phyloP scores from a whole-genome alignment of 2,113 vertebrate genomes.

The Lophura nycthemera region DNA sequence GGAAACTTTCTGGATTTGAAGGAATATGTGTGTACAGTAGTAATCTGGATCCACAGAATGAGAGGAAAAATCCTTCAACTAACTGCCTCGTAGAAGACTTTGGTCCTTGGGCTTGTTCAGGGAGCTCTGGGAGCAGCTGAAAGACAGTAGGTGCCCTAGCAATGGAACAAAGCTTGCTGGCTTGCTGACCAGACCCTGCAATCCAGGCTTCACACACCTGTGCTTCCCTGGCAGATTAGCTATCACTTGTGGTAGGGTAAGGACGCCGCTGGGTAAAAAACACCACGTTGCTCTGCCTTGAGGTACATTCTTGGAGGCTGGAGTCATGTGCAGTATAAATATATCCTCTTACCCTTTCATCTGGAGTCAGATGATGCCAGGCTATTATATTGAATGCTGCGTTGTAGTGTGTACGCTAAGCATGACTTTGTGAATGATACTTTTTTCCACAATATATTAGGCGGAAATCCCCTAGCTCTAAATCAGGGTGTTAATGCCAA shows the following conservation, averaged over 20 bases:
- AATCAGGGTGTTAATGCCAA: neutral
- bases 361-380: conserved; percentile 17
- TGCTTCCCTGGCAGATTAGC: neutral
- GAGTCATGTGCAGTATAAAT: conserved; percentile 31
- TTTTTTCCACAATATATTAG: conserved; percentile 22
- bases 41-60: neutral
- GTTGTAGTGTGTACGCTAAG: neutral
- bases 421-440: conserved; percentile 15
- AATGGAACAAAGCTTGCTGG: neutral
- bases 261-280: neutral
- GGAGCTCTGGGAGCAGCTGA: neutral
- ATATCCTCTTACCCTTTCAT: conserved; percentile 29
- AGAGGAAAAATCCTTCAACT: neutral
- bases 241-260: neutral
- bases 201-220: neutral
- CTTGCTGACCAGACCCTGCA: neutral
- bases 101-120: neutral
- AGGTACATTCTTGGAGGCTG: neutral
- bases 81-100: neutral
- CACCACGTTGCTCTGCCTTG: neutral
- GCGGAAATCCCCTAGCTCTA: neutral
- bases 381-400: neutral
- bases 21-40: neutral
- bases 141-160: neutral
- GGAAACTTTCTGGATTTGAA: neutral